phyloP scores from a whole-genome alignment of 2,888 invertebrate species.

The Ectemnius continuus region DNA sequence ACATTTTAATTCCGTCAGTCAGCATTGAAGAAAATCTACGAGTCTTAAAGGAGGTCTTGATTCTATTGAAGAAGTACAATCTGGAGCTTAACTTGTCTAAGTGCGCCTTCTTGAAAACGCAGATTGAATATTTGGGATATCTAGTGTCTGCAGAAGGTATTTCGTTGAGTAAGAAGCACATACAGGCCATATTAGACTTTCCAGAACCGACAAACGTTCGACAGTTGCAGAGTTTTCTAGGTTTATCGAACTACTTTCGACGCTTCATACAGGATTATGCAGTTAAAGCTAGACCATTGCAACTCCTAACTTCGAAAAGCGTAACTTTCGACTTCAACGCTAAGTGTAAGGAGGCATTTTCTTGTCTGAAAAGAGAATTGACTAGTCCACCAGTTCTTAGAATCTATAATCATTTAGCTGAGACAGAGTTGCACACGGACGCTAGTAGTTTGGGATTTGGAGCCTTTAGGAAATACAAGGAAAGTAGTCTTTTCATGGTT shows the following conservation, averaged over 20 bases:
- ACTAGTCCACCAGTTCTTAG: background rate
- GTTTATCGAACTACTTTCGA: conserved; percentile 54
- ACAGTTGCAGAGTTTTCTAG: conserved; percentile 56
- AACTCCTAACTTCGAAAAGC: background rate
- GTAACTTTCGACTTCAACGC: background rate
- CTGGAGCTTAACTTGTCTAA: no score
- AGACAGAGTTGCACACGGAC: background rate
- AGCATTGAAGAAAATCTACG: no score
- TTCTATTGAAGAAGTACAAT: no score
- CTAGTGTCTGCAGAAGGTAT: background rate
- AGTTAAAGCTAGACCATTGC: background rate
- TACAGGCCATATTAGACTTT: background rate
- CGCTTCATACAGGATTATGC: conserved; percentile 15
- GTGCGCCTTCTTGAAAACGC: background rate
- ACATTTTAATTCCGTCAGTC: no score
- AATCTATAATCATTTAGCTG: background rate
- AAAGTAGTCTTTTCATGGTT: background rate
- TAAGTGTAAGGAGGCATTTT: background rate
- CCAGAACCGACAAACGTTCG: conserved; percentile 17
- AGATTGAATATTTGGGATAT: conserved; percentile 26
- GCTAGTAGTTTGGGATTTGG: background rate
- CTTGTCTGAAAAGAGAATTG: background rate
- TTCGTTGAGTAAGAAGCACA: background rate
- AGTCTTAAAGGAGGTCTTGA: no score
- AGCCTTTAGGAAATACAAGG: background rate